A percentile compares a stretch with the other conserved stretches of the same genome.
Conservation (phyloP, 2,888 invertebrate genomes). For the Melanostoma mellinum region DNA sequence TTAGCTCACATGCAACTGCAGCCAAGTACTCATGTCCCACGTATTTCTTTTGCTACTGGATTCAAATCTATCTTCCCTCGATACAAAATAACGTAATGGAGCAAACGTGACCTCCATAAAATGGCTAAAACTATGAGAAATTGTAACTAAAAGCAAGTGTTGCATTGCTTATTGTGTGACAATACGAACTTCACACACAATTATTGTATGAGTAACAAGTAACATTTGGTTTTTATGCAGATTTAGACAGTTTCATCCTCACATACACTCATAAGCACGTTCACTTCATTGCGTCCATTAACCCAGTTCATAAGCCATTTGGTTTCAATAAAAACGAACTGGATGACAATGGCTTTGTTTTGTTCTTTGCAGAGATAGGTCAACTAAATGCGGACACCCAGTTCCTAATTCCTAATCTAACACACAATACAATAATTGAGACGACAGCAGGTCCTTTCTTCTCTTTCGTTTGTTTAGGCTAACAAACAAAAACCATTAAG, state of each 20-base stretch:
- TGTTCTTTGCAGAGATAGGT: constrained; percentile 1
- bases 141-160: not conserved
- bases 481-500: too few relatives aligned
- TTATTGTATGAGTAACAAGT: not conserved
- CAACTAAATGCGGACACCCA: not conserved
- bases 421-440: too few relatives aligned
- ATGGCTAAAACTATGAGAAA: constrained; percentile 17
- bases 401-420: too few relatives aligned
- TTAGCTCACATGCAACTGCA: not conserved
- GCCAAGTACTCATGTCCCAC: not conserved
- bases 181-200: not conserved
- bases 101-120: constrained; percentile 42
- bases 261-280: not conserved
- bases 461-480: too few relatives aligned
- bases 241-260: not conserved
- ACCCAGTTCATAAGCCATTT: constrained; percentile 34
- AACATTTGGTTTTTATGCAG: constrained; percentile 27
- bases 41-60: not conserved
- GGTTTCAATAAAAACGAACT: not conserved
- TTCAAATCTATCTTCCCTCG: constrained; percentile 16
- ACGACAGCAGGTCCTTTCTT: not conserved
- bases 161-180: not conserved
- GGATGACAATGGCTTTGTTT: constrained; percentile 14
- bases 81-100: not conserved
- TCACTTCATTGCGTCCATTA: constrained; percentile 26